Percentiles rank a stretch among this genome's conserved stretches.
Conservation (phyloP, 2,113 vertebrate species). For the Abramis brama region DNA sequence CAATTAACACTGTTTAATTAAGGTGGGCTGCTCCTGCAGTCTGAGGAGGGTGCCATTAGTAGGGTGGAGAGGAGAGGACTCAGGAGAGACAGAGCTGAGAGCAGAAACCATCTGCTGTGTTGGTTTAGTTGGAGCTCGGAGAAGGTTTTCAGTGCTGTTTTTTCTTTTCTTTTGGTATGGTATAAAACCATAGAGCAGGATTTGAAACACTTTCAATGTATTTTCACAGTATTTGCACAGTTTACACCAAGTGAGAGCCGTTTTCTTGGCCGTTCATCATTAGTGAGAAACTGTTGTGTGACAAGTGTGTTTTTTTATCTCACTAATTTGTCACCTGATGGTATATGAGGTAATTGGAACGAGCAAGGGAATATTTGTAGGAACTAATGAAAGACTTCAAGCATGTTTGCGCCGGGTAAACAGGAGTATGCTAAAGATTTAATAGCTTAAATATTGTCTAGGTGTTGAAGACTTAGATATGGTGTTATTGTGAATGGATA, state of each 20-base stretch:
- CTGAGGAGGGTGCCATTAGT: slow-evolving; percentile 33
- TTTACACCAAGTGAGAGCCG: not conserved
- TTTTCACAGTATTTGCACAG: not conserved
- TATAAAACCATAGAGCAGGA: not conserved
- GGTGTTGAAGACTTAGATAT: not conserved
- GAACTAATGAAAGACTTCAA: not conserved
- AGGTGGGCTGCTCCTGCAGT: slow-evolving; percentile 34
- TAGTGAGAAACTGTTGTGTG: slow-evolving; percentile 17
- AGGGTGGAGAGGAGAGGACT: slow-evolving; percentile 21
- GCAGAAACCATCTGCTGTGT: slow-evolving; percentile 37
- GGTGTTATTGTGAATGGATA: not conserved
- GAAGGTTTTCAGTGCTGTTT: not conserved
- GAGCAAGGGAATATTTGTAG: not conserved
- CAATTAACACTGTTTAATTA: slow-evolving; percentile 59
- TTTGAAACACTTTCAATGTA: not conserved
- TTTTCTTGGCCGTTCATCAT: slow-evolving; percentile 17
- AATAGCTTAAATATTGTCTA: slow-evolving; percentile 6
- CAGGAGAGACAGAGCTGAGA: slow-evolving; percentile 19
- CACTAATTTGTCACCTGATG: slow-evolving; percentile 18
- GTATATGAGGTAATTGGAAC: slow-evolving; percentile 8
- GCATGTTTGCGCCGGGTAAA: not conserved
- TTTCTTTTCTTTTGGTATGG: not conserved
- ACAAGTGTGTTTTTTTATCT: slow-evolving; percentile 1
- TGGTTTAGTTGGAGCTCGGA: not conserved
- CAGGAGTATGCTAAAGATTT: not conserved